phyloP scores from a whole-genome alignment of 2,113 vertebrate species.

The Rhynchomys soricoides region DNA sequence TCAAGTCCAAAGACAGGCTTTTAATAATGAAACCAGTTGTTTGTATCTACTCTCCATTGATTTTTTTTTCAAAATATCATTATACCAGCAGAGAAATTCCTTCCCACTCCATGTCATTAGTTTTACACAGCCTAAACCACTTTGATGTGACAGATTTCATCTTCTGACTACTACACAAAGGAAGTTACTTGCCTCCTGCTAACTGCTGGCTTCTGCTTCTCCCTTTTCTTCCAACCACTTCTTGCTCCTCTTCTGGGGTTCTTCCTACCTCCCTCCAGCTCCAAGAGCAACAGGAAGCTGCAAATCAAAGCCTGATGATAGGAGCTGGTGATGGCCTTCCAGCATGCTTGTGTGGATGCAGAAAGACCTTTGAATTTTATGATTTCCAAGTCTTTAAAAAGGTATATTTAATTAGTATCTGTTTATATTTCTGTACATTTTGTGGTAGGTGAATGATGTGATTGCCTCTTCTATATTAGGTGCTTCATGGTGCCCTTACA shows the following conservation, averaged over 20 bases:
- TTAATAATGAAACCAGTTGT: slow-evolving; percentile 64
- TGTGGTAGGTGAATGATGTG: slow-evolving; percentile 78
- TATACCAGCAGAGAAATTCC: slow-evolving; percentile 44
- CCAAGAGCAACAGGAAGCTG: slow-evolving; percentile 55
- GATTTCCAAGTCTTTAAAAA: slow-evolving; percentile 73
- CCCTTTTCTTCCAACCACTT: not conserved
- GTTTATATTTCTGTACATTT: slow-evolving; percentile 71
- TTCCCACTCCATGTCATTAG: not conserved
- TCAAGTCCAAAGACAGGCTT: slow-evolving; percentile 28
- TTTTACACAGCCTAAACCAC: not conserved
- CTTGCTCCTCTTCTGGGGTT: slow-evolving; percentile 6
- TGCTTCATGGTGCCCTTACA: slow-evolving; percentile 74
- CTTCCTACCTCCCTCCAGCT: slow-evolving; percentile 11
- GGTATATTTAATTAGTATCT: slow-evolving; percentile 76
- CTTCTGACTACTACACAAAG: slow-evolving; percentile 52
- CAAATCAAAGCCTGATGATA: slow-evolving; percentile 75
- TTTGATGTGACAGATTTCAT: slow-evolving; percentile 44
- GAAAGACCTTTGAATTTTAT: slow-evolving; percentile 73
- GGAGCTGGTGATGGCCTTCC: slow-evolving; percentile 41
- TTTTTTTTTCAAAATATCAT: slow-evolving; percentile 69
- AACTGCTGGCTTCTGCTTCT: not conserved
- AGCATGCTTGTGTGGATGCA: slow-evolving; percentile 40
- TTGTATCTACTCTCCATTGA: slow-evolving; percentile 62
- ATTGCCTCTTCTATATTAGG: slow-evolving; percentile 78
- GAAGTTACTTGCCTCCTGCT: not conserved